Base-by-base conservation (phyloP, 1,140 invertebrate species). In the Pentalonia nigronervosa region DNA sequence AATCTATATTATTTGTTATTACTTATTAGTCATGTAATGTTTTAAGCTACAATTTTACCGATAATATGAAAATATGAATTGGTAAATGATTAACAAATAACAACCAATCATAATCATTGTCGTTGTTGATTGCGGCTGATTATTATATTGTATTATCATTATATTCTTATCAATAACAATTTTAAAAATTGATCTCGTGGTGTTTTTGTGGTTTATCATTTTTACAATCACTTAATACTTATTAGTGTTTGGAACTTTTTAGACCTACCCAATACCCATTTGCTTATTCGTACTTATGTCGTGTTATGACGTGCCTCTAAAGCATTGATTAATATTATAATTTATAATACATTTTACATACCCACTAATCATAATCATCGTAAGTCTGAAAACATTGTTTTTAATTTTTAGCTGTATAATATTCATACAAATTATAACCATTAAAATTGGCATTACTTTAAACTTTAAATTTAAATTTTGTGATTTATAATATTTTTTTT, bases 301-400 rank as follows among this genome's bases (percentile, higher is more conserved):
- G 76, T 36, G 76, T 86, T 86, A 47, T 86, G 83, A 86, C 83
- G 83, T 86, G 83, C 36, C 83, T 47, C 23, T 86, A 86, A 84
- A 81, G 2, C 76, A 36, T 83, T 76, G n/a, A 76, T 76, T 17
- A 76, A 76, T 14, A 1, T 76, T 76, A 76, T 76, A 76, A 76
- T n/a, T n/a, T n/a, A 76, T 34, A 34, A 17, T n/a, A 76, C 60
- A 30, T 76, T n/a, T 67, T 67, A 30, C 21, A 20, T 21, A 67
- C 41, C 1, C 41, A 2, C 8, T 11, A 67, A 0, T 14, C 60
- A 76, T 67, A 67, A n/a, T 76, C 1, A 6, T 7, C 1, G 60
- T 76, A 17, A 86, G 7, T 86, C 83, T 47, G 83, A 86, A 45
- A 45, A 86, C 23, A 47, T 34, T 21, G 34, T 23, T 23, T 83